Base-by-base conservation (phyloP, 2,888 invertebrate genomes). In the Timandra comae region DNA sequence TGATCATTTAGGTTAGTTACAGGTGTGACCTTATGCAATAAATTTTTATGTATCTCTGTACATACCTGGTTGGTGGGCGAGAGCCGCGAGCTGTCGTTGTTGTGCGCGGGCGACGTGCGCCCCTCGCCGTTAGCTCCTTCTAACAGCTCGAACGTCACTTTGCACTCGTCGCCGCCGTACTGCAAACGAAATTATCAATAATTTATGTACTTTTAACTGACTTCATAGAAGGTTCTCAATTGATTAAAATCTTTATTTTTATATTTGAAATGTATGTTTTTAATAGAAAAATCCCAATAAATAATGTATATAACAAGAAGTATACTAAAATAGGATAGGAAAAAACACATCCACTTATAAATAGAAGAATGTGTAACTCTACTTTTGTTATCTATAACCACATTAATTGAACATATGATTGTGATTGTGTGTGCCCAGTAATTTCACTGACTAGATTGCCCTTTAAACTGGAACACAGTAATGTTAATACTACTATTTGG, bases 91-190 rank as follows among this genome's bases (percentile, higher is more conserved):
- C 76, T 65, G 38, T 84, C 80, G 49, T 89, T 88, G 43, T 88
- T 88, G 12, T 85, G 75, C 63, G 52, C 6, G 44, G 92, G 91
- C 0, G 91, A 91, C 29, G 69, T 49, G 0, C 72, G 49, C 0
- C 73, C 73, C n/a, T 76, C 76, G 3, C 63, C 63, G n/a, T 41
- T 37, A 5, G 65, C 61, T 6, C 72, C 66, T 35, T 97, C 97
- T 46, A 99, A 82, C 61, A 98, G 77, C 74, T 98, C 98, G 56
- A 98, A 92, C 13, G 96, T 93, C 64, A 98, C 90, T 49, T 91
- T 91, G 59, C 94, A 94, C 57, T 94, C 93, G 58, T 92, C 88
- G 59, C 97, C 89, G 72, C 97, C 96, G 69, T 94, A 96, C 92
- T 94, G 86, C 6, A 75, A 63, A 52, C 44, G 30, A 38, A 16